Percentiles rank a stretch among this genome's conserved stretches.
Evolutionary conservation across 2,888 invertebrate species (phyloP).

Genomic region (Mythimna vitellina): DNA sequence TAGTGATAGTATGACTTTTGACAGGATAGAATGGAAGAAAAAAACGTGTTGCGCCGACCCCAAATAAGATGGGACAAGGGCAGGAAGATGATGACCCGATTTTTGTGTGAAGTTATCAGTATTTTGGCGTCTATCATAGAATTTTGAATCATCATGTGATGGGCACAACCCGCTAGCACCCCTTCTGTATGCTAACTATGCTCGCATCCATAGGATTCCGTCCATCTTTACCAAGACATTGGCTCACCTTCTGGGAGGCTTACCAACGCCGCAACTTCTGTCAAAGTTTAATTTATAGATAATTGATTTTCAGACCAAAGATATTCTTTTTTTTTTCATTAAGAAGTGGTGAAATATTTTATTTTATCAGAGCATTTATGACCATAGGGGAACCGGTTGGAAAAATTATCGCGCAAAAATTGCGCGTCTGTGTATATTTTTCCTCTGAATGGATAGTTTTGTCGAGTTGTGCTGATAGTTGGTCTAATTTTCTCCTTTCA

Average conservation of each 20-base stretch:
- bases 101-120: too few relatives aligned
- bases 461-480: not conserved
- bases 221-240: not conserved
- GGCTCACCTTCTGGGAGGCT: not conserved
- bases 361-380: slow-evolving; percentile 12
- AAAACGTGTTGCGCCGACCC: too few relatives aligned
- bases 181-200: too few relatives aligned
- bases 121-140: too few relatives aligned
- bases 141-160: too few relatives aligned
- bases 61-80: too few relatives aligned
- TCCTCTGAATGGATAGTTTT: slow-evolving; percentile 21
- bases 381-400: not conserved
- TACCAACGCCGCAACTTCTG: not conserved
- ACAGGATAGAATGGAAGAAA: too few relatives aligned
- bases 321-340: not conserved
- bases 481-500: not conserved
- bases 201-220: not conserved
- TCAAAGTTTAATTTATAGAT: not conserved
- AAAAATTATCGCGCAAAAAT: not conserved
- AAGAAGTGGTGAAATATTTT: not conserved
- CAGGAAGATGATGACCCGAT: too few relatives aligned
- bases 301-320: too few relatives aligned
- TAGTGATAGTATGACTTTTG: too few relatives aligned
- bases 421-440: not conserved
- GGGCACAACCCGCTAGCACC: too few relatives aligned